Percentiles rank a stretch among this genome's conserved stretches.
phyloP scores from a whole-genome alignment of 1,140 invertebrate genomes.

The Penaeus indicus region DNA sequence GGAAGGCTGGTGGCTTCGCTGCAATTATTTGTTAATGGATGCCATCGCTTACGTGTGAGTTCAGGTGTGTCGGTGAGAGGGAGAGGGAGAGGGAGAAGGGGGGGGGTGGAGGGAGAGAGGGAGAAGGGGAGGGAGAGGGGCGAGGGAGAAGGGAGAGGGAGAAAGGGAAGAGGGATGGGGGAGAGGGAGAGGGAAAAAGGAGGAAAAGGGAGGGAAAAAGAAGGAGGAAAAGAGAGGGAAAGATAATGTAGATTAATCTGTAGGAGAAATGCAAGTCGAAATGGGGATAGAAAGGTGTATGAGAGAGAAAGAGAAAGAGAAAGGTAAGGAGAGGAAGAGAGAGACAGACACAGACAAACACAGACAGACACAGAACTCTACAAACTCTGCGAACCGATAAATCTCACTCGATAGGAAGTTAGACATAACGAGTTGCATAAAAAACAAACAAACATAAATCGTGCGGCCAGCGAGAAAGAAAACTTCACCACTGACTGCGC shows the following conservation, averaged over 20 bases:
- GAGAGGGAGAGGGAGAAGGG: no score
- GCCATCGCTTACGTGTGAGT: no score
- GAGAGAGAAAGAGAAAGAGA: neutral
- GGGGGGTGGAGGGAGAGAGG: neutral
- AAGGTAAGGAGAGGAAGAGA: neutral
- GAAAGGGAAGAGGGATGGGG: neutral
- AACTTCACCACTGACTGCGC: no score
- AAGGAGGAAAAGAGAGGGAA: neutral
- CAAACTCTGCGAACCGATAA: no score
- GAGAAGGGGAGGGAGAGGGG: neutral
- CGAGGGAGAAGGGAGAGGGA: neutral
- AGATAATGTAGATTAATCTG: neutral
- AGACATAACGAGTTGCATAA: neutral
- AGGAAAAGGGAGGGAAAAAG: neutral
- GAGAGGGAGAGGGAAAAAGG: neutral
- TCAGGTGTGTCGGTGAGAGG: no score
- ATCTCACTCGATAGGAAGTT: neutral
- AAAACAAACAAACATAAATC: neutral
- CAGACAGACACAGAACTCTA: neutral
- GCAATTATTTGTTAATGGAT: no score
- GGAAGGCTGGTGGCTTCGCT: no score
- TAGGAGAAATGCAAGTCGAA: no score
- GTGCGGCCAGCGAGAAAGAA: neutral
- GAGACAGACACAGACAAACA: neutral
- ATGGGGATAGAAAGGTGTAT: neutral